Percentiles rank a stretch among this genome's conserved stretches.
Evolutionary conservation across 1,140 invertebrate species (phyloP).

Genomic region (Drosophila virilis): DNA sequence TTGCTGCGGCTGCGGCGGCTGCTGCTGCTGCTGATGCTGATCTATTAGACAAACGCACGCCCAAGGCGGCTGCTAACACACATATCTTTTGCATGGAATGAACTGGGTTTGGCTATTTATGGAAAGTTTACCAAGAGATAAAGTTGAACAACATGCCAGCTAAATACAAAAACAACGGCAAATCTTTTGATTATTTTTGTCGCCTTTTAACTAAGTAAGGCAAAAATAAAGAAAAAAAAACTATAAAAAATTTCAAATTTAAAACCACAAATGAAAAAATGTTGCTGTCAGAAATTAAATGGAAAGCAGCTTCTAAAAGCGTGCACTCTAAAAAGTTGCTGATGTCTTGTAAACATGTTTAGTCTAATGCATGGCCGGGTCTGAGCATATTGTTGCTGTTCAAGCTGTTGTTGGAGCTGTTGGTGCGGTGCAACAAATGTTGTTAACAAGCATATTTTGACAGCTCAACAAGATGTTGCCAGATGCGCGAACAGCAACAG

Average conservation of each 20-base stretch:
- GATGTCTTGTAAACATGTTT: conserved; percentile 71
- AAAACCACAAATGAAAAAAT: conserved; percentile 34
- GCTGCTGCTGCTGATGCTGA: conserved; percentile 66
- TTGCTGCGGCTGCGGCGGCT: conserved; percentile 51
- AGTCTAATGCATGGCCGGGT: conserved; percentile 66
- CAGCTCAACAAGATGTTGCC: conserved; percentile 82
- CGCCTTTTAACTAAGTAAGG: conserved; percentile 66
- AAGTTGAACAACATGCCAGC: conserved; percentile 55
- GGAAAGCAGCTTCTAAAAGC: conserved; percentile 69
- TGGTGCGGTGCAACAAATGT: conserved; percentile 80
- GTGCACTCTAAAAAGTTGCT: conserved; percentile 60
- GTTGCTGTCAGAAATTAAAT: conserved; percentile 79
- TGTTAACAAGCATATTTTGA: conserved; percentile 83
- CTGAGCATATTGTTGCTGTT: conserved; percentile 30
- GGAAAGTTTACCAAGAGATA: conserved; percentile 75
- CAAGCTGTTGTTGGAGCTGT: conserved; percentile 39
- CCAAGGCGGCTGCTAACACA: conserved; percentile 62
- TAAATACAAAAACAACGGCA: conserved; percentile 52
- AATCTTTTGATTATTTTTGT: conserved; percentile 78
- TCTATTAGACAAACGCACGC: conserved; percentile 80
- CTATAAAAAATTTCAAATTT: not conserved
- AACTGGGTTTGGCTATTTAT: conserved; percentile 65
- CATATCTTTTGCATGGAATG: conserved; percentile 36
- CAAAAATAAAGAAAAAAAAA: not conserved
- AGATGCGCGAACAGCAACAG: conserved; percentile 74